phyloP scores from a whole-genome alignment of 2,888 invertebrate genomes.

The Macrostomum cliftonense region DNA sequence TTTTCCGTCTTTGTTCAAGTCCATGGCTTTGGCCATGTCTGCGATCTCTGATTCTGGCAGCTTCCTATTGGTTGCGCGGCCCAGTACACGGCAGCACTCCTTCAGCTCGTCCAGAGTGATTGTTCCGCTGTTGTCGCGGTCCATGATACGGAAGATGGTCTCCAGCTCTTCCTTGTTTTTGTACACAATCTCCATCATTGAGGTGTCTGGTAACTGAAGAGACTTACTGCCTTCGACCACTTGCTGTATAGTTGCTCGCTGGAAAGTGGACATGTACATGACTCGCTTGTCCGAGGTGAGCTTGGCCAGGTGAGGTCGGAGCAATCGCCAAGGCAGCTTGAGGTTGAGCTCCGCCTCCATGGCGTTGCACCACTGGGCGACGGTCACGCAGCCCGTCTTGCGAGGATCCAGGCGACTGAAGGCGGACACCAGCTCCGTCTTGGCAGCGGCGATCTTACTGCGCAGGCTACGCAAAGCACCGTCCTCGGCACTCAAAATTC shows the following conservation, averaged over 20 bases:
- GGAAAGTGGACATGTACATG: constrained; percentile 46
- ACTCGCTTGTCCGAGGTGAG: constrained; percentile 49
- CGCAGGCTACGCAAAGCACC: constrained; percentile 66
- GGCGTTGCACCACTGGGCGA: constrained; percentile 63
- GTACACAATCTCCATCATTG: constrained; percentile 69
- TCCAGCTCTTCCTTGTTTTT: constrained; percentile 71
- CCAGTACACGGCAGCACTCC: constrained; percentile 37
- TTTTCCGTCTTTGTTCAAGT: constrained; percentile 73
- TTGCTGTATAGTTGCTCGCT: no score
- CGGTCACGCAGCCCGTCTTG: constrained; percentile 45
- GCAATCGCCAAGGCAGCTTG: constrained; percentile 67
- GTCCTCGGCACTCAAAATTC: constrained; percentile 60
- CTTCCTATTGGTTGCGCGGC: constrained; percentile 52
- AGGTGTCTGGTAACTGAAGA: neutral
- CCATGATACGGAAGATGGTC: constrained; percentile 74
- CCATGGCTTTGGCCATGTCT: constrained; percentile 44
- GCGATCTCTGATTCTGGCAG: constrained; percentile 10
- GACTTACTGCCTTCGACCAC: no score
- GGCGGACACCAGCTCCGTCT: constrained; percentile 50
- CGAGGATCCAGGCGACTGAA: constrained; percentile 55
- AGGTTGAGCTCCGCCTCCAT: constrained; percentile 61
- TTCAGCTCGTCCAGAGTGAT: no score
- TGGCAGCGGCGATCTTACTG: constrained; percentile 54
- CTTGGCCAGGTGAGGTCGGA: constrained; percentile 57
- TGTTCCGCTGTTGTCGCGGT: constrained; percentile 60